Evolutionary conservation across 2,888 invertebrate species (phyloP).

Genomic region (Cataglyphis cursor): DNA sequence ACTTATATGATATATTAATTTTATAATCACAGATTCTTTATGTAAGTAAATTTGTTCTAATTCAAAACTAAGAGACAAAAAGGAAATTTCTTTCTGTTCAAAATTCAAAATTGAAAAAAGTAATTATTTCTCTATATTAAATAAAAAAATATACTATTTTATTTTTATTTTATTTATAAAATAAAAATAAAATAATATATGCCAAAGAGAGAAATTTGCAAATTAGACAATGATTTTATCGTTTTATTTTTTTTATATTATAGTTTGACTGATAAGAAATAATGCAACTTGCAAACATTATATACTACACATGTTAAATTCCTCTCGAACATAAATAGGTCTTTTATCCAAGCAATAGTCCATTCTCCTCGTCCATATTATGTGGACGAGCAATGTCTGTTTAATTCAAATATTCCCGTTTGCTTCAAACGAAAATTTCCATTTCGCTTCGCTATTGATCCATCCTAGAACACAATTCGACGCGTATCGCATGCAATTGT

Average conservation of each 20-base stretch:
- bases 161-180: not conserved
- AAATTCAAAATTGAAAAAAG: not conserved
- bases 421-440: slow-evolving; percentile 28
- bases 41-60: not conserved
- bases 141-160: too few species aligned
- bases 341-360: slow-evolving; percentile 1
- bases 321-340: not conserved
- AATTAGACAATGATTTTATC: not conserved
- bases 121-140: not conserved
- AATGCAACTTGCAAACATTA: not conserved
- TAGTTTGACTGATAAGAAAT: not conserved
- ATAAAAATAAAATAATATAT: not conserved
- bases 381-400: slow-evolving; percentile 11
- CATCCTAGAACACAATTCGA: not conserved
- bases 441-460: slow-evolving; percentile 36
- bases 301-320: slow-evolving; percentile 1
- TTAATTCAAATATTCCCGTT: slow-evolving; percentile 37
- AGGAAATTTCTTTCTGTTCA: not conserved
- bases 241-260: not conserved
- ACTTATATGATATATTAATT: not conserved
- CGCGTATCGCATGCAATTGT: slow-evolving; percentile 10
- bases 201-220: not conserved
- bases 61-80: not conserved
- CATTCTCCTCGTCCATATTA: not conserved
- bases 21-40: not conserved